Evolutionary conservation across 2,888 invertebrate species (phyloP).

Genomic region (Chrysotoxum bicinctum): DNA sequence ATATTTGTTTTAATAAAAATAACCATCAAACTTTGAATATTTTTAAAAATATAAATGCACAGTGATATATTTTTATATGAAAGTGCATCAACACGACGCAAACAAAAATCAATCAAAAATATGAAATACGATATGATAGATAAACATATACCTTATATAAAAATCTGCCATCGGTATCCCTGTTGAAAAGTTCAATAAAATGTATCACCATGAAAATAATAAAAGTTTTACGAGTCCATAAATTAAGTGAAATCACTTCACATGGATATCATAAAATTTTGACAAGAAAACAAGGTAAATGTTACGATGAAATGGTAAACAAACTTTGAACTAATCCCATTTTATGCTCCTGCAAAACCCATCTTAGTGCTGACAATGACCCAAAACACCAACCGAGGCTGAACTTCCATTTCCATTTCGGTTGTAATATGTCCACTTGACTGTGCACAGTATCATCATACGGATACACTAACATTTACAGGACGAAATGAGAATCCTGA

Average conservation of each 20-base stretch:
- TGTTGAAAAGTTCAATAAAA: neutral
- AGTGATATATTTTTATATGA: no score
- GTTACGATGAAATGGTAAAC: conserved; percentile 37
- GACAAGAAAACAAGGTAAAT: conserved; percentile 69
- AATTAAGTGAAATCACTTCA: conserved; percentile 61
- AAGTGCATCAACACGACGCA: no score
- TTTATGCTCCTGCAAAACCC: neutral
- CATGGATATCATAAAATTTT: conserved; percentile 52
- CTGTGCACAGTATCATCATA: conserved; percentile 31
- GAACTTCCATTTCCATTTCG: conserved; percentile 53
- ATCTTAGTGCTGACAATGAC: conserved; percentile 48
- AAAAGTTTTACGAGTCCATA: conserved; percentile 38
- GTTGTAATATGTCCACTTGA: conserved; percentile 62
- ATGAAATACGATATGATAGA: neutral
- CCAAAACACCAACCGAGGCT: conserved; percentile 53
- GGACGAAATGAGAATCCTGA: conserved; percentile 48
- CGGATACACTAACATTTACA: neutral
- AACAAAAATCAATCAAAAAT: conserved; percentile 2
- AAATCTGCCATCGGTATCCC: neutral
- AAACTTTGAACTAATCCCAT: conserved; percentile 6
- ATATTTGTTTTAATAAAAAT: no score
- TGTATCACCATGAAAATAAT: conserved; percentile 44
- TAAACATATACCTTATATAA: neutral
- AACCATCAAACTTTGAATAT: no score
- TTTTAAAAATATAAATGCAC: no score